A percentile compares a stretch with the other conserved stretches of the same genome.
These are phyloP conservation scores for Cephus pulcher DNA, from an alignment of 2,888 invertebrate species.

Conservation along the genomic window DNA sequence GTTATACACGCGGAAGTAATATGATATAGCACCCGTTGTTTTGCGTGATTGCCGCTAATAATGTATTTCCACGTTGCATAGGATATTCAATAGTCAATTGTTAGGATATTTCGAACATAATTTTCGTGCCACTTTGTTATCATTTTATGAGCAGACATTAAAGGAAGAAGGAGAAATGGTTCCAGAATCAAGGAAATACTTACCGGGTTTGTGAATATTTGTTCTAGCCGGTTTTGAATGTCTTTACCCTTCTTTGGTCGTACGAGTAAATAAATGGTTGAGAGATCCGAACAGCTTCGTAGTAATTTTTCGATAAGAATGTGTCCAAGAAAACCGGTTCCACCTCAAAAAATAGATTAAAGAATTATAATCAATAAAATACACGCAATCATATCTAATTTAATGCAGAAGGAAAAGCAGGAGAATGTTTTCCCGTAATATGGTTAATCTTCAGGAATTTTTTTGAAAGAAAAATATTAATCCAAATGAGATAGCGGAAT, in stretches of 20 bases:
- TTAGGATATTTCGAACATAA: no score
- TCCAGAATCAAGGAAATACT: constrained; percentile 43
- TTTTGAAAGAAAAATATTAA: neutral
- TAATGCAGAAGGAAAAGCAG: neutral
- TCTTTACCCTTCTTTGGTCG: constrained; percentile 72
- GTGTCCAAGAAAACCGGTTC: constrained; percentile 69
- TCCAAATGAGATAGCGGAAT: neutral
- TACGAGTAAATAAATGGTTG: constrained; percentile 69
- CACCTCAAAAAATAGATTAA: constrained; percentile 49
- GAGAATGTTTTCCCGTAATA: no score
- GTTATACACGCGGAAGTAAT: neutral
- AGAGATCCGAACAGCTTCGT: constrained; percentile 70
- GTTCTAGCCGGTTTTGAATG: constrained; percentile 68
- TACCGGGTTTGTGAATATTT: constrained; percentile 73
- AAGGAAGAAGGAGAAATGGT: neutral
- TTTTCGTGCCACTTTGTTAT: neutral
- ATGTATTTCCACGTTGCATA: no score
- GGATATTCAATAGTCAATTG: no score
- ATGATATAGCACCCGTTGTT: neutral
- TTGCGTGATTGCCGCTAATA: neutral
- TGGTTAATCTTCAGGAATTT: no score
- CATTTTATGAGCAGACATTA: neutral
- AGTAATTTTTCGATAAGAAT: constrained; percentile 73
- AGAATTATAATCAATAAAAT: constrained; percentile 7
- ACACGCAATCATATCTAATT: neutral